Percentiles rank a stretch among this genome's conserved stretches.
Evolutionary conservation across 2,888 invertebrate genomes (phyloP).

Genomic region (Hypsopygia costalis): DNA sequence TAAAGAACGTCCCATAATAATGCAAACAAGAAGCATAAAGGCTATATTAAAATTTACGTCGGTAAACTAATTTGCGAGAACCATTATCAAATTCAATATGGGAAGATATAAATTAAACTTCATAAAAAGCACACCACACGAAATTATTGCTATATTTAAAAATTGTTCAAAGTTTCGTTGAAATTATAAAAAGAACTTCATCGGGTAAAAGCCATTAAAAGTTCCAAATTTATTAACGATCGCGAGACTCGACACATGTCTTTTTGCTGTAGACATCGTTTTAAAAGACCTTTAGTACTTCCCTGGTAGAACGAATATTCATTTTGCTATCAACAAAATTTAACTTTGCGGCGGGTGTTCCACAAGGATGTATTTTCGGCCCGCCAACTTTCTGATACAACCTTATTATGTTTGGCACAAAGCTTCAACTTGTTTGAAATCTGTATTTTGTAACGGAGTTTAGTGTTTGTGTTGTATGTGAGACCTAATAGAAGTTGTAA

Average conservation of each 20-base stretch:
- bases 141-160: slow-evolving; percentile 14
- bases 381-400: background rate
- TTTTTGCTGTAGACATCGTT: slow-evolving; percentile 12
- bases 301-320: slow-evolving; percentile 16
- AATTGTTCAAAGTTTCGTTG: slow-evolving; percentile 17
- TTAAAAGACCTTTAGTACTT: slow-evolving; percentile 13
- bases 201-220: slow-evolving; percentile 45
- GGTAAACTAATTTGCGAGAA: no score
- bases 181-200: slow-evolving; percentile 38
- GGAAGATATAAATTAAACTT: slow-evolving; percentile 11
- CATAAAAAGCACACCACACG: slow-evolving; percentile 7
- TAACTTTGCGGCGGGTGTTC: slow-evolving; percentile 1
- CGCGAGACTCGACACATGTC: slow-evolving; percentile 15
- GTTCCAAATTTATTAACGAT: slow-evolving; percentile 55
- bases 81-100: background rate
- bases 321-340: slow-evolving; percentile 9
- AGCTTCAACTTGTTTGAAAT: background rate
- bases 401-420: no score
- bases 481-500: background rate
- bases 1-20: no score
- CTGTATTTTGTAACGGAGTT: no score
- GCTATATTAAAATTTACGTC: no score
- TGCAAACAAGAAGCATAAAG: no score
- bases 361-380: slow-evolving; percentile 3
- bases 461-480: no score